Conservation (phyloP, 2,888 invertebrate genomes). For the Caenorhabditis sp. region DNA sequence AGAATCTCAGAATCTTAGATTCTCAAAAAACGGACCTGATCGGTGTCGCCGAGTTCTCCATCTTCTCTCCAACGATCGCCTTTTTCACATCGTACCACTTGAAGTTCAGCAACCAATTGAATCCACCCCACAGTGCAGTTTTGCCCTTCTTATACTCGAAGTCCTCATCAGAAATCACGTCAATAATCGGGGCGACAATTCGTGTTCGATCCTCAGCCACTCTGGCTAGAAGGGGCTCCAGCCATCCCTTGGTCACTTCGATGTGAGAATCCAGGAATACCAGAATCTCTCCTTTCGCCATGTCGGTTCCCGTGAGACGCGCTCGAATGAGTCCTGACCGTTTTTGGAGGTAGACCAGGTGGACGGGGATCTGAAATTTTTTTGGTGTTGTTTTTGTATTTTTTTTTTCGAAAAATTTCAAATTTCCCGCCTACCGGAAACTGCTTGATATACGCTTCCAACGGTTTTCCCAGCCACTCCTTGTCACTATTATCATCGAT, state of each 20-base stretch:
- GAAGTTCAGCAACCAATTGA: slow-evolving; percentile 99
- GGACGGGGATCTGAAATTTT: slow-evolving; percentile 87
- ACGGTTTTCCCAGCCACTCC: slow-evolving; percentile 79
- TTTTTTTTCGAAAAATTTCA: neutral
- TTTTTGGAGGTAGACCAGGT: slow-evolving; percentile 90
- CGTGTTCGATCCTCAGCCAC: slow-evolving; percentile 90
- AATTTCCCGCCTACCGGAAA: slow-evolving; percentile 69
- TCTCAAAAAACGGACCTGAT: no score
- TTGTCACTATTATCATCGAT: slow-evolving; percentile 82
- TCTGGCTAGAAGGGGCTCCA: slow-evolving; percentile 93
- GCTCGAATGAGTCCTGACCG: slow-evolving; percentile 97
- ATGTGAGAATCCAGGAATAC: slow-evolving; percentile 97
- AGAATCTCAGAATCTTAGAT: no score
- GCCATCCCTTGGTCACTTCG: slow-evolving; percentile 93
- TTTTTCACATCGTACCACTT: slow-evolving; percentile 87
- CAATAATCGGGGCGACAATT: slow-evolving; percentile 73
- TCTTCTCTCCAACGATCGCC: neutral
- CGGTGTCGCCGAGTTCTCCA: no score
- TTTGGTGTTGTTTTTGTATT: neutral
- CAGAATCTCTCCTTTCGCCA: slow-evolving; percentile 92
- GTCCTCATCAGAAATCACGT: slow-evolving; percentile 89
- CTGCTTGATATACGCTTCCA: slow-evolving; percentile 77
- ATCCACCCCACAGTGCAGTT: slow-evolving; percentile 99
- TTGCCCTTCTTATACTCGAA: slow-evolving; percentile 99
- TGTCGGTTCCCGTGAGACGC: slow-evolving; percentile 93